Evolutionary conservation across 2,888 invertebrate species (phyloP).

Genomic region (Escarpia spicata): DNA sequence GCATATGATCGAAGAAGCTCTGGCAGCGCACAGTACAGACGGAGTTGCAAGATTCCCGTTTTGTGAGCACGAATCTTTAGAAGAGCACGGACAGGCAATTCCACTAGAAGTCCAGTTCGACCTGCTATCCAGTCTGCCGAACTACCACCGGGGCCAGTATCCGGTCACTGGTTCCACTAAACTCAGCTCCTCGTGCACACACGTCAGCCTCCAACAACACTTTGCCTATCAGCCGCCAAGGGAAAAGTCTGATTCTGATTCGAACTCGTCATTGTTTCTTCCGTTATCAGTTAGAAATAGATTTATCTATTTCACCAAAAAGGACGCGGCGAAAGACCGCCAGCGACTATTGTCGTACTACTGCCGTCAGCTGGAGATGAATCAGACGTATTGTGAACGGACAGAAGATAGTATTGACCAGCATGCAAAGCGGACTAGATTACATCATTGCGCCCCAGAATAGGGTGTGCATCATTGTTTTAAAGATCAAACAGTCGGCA

Average conservation of each 20-base stretch:
- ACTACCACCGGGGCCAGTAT: background rate
- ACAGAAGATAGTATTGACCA: background rate
- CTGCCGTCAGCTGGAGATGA: background rate
- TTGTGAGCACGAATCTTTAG: conserved; percentile 3
- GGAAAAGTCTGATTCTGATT: background rate
- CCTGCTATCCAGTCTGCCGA: background rate
- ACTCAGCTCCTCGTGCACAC: background rate
- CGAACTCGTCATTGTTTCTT: background rate
- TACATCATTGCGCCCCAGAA: background rate
- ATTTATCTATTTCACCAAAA: conserved; percentile 16
- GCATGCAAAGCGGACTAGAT: background rate
- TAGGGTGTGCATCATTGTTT: background rate
- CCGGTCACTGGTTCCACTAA: background rate
- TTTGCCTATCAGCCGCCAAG: background rate
- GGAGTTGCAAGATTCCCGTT: background rate
- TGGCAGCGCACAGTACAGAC: background rate
- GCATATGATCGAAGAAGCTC: background rate
- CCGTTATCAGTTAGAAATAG: background rate
- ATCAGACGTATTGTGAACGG: background rate
- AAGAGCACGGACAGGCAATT: background rate
- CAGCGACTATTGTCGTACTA: background rate
- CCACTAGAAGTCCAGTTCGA: background rate
- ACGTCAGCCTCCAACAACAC: background rate
- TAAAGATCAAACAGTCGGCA: background rate
- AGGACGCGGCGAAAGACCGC: background rate